These are phyloP conservation scores for Geococcyx californianus DNA, from an alignment of 2,113 vertebrate species.

Conservation along the genomic window DNA sequence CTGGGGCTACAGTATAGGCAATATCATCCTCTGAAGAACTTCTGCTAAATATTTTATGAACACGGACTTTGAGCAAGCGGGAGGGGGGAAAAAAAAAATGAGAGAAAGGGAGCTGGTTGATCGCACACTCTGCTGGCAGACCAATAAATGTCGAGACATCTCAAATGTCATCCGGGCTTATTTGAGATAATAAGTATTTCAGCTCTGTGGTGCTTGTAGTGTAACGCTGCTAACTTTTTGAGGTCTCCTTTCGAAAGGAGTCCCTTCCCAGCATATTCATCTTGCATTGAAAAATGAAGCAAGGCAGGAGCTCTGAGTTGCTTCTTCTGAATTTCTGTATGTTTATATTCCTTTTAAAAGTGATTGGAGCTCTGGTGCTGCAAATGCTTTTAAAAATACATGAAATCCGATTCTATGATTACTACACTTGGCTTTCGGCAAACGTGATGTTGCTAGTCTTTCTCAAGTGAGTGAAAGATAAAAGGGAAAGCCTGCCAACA, in stretches of 20 bases:
- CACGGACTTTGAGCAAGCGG: constrained; percentile 19
- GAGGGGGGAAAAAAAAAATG: not conserved
- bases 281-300: not conserved
- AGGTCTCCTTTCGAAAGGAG: constrained; percentile 8
- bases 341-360: constrained; percentile 46
- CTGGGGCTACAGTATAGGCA: constrained; percentile 17
- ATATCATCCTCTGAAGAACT: constrained; percentile 48
- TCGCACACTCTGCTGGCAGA: constrained; percentile 33
- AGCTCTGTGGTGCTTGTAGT: not conserved
- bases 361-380: constrained; percentile 48
- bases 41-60: constrained; percentile 67
- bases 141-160: constrained; percentile 50
- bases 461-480: constrained; percentile 59
- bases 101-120: constrained; percentile 30
- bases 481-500: constrained; percentile 57
- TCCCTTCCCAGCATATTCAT: not conserved
- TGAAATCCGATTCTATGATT: constrained; percentile 62
- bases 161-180: constrained; percentile 46
- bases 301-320: not conserved
- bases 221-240: constrained; percentile 24
- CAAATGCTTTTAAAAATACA: constrained; percentile 71
- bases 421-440: constrained; percentile 37
- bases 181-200: constrained; percentile 59
- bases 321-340: not conserved
- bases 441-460: constrained; percentile 42